Conservation (phyloP, 2,888 invertebrate species). For the Habrosyne pyritoides region DNA sequence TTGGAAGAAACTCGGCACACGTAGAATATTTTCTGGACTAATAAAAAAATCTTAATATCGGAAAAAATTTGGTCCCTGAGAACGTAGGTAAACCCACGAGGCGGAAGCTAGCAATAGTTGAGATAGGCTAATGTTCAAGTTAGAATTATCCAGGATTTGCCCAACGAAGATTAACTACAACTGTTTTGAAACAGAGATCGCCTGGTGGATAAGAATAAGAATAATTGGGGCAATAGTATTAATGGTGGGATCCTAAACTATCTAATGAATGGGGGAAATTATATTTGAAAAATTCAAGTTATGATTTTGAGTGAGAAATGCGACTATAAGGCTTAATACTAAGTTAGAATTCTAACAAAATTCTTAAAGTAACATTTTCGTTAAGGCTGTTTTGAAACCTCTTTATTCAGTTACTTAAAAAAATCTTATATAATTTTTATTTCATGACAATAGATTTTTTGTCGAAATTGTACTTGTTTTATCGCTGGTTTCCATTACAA, state of each 20-base stretch:
- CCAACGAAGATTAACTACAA: neutral
- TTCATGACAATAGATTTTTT: no score
- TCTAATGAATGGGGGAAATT: neutral
- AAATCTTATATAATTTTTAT: no score
- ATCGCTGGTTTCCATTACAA: no score
- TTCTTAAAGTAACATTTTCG: no score
- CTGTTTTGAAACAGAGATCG: neutral
- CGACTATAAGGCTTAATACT: neutral
- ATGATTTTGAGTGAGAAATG: neutral
- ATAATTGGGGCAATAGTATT: neutral
- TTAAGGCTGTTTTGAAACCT: no score
- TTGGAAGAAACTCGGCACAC: no score
- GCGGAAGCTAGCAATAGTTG: neutral
- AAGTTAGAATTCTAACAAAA: neutral
- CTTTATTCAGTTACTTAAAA: no score
- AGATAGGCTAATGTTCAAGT: neutral
- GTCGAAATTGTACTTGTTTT: no score
- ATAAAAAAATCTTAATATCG: no score
- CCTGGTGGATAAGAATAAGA: neutral
- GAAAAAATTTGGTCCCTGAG: no score
- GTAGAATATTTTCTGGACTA: no score
- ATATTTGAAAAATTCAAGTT: neutral
- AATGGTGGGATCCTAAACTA: constrained; percentile 1
- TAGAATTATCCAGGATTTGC: neutral
- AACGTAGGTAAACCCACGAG: no score